phyloP scores from a whole-genome alignment of 1,140 invertebrate genomes.

The Macrobrachium rosenbergii region DNA sequence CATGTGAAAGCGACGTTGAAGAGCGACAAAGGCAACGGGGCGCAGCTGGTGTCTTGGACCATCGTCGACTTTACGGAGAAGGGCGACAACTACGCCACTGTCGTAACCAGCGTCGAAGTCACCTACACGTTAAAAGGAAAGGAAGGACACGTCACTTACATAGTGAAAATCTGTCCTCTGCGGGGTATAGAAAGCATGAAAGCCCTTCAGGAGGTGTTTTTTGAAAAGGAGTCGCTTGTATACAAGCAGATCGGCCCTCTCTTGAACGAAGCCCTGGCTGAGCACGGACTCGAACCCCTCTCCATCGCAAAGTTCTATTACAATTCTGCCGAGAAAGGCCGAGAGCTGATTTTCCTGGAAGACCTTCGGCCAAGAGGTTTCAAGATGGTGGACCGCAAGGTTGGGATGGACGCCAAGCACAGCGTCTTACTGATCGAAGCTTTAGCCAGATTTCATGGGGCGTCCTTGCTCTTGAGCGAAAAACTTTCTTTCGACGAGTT shows the following conservation, averaged over 20 bases:
- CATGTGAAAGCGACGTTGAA: constrained; percentile 1
- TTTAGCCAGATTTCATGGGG: constrained; percentile 27
- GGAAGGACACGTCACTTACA: neutral
- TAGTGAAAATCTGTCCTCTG: constrained; percentile 2
- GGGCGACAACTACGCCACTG: constrained; percentile 47
- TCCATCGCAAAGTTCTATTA: constrained; percentile 9
- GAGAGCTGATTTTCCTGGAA: constrained; percentile 18
- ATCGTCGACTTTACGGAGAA: constrained; percentile 44
- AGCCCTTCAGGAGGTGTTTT: neutral
- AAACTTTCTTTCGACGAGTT: neutral
- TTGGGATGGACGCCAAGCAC: constrained; percentile 25
- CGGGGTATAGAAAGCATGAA: too few species aligned
- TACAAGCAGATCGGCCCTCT: neutral
- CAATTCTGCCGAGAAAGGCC: neutral
- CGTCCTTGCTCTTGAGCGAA: constrained; percentile 26
- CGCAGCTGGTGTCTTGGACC: constrained; percentile 13
- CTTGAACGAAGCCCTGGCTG: neutral
- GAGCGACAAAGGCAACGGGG: constrained; percentile 23
- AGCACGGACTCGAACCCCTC: neutral
- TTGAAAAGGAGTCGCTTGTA: neutral
- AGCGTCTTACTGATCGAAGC: constrained; percentile 13
- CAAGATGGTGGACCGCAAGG: constrained; percentile 39
- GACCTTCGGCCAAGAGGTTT: constrained; percentile 27
- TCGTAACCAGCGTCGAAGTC: constrained; percentile 42
- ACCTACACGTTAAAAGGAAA: neutral